Conservation (phyloP, 2,888 invertebrate genomes). For the Dione juno region DNA sequence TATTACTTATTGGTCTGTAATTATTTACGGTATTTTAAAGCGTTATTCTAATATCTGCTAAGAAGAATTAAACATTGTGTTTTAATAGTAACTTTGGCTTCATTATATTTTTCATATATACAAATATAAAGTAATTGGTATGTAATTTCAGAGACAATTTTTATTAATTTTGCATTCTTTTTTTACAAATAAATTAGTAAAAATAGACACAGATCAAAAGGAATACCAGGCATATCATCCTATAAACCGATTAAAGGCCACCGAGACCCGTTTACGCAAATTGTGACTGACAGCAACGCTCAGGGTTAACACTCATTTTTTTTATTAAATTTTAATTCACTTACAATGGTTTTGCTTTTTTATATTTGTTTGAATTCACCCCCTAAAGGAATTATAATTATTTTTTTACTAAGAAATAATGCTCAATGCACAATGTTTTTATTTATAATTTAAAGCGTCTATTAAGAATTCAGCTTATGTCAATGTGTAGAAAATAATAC, state of each 20-base stretch:
- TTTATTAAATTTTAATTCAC: conserved; percentile 44
- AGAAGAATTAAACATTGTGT: too few species aligned
- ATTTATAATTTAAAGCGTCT: too few species aligned
- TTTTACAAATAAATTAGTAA: conserved; percentile 17
- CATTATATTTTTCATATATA: too few species aligned
- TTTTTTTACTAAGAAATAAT: background rate
- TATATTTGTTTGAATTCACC: background rate
- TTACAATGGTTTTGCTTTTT: conserved; percentile 37
- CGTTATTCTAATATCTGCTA: too few species aligned
- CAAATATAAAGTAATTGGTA: too few species aligned
- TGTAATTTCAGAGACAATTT: too few species aligned
- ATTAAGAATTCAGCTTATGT: too few species aligned
- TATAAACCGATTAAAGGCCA: conserved; percentile 68
- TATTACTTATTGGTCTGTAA: too few species aligned
- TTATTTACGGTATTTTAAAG: too few species aligned
- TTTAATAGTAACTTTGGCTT: too few species aligned
- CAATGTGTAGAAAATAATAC: too few species aligned
- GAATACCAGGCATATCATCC: conserved; percentile 50
- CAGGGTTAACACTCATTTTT: conserved; percentile 51
- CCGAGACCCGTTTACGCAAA: conserved; percentile 66
- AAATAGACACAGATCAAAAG: conserved; percentile 37
- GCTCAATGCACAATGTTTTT: background rate
- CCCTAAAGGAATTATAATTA: background rate
- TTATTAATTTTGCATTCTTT: too few species aligned
- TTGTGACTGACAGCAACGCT: conserved; percentile 65